These are phyloP conservation scores for Henricia sp. DNA, from an alignment of 53 echinoderm and acorn worm genomes.

Conservation along the genomic window DNA sequence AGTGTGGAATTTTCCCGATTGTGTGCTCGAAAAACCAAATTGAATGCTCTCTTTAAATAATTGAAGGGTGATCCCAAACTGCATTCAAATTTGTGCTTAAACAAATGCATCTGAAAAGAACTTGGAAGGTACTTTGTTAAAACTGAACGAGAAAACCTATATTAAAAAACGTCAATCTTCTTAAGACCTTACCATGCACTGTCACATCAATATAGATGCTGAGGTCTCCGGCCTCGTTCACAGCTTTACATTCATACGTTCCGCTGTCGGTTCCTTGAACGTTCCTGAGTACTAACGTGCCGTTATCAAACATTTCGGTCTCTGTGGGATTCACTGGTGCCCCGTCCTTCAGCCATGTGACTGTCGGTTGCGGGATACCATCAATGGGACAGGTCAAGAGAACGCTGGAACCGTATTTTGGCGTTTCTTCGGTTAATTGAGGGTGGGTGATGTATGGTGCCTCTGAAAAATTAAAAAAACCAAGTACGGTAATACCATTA, in stretches of 20 bases:
- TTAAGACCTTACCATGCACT: conserved; percentile 29
- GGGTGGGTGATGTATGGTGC: conserved; percentile 58
- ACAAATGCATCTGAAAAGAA: too few relatives aligned
- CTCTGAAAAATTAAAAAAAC: conserved; percentile 58
- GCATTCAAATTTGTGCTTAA: too few relatives aligned
- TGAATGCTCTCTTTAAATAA: too few relatives aligned
- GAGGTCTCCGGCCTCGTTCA: conserved; percentile 81
- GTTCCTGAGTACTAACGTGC: conserved; percentile 62
- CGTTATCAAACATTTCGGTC: conserved; percentile 59
- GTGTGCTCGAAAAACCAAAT: too few relatives aligned
- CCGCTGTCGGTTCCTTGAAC: conserved; percentile 68
- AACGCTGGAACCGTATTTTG: conserved; percentile 65
- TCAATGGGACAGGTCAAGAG: conserved; percentile 75
- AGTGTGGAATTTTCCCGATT: too few relatives aligned
- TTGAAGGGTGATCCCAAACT: too few relatives aligned
- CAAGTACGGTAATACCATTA: too few relatives aligned
- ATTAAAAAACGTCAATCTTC: neutral
- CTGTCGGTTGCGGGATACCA: conserved; percentile 74
- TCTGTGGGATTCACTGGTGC: conserved; percentile 55
- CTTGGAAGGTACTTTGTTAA: too few relatives aligned
- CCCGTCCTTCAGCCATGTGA: conserved; percentile 86
- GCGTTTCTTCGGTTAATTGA: conserved; percentile 12
- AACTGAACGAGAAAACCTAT: too few relatives aligned
- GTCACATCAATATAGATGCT: conserved; percentile 64
- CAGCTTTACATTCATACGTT: conserved; percentile 77